phyloP scores from a whole-genome alignment of 2,888 invertebrate genomes.

The Stenurella melanura region DNA sequence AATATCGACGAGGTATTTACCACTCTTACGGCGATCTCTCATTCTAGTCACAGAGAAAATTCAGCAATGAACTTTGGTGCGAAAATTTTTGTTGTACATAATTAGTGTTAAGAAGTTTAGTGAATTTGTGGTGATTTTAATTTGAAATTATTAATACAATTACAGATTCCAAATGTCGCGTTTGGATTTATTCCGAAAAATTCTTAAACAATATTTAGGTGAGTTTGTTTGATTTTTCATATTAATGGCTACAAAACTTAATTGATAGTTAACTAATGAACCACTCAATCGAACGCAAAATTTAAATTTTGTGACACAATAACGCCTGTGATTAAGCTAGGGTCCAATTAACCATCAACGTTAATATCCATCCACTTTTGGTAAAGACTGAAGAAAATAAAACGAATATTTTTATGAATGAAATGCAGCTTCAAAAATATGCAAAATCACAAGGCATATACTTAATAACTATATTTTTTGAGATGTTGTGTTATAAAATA shows the following conservation, averaged over 20 bases:
- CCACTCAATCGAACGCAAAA: not conserved
- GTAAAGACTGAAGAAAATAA: not conserved
- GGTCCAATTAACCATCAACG: no score
- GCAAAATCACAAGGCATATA: not conserved
- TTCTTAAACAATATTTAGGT: constrained; percentile 30
- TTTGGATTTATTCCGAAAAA: constrained; percentile 25
- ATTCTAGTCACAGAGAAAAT: constrained; percentile 26
- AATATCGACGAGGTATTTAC: constrained; percentile 24
- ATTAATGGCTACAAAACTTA: constrained; percentile 12
- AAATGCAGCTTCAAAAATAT: not conserved
- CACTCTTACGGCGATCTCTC: constrained; percentile 7
- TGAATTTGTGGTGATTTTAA: constrained; percentile 26
- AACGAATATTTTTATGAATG: constrained; percentile 8
- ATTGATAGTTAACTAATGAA: not conserved
- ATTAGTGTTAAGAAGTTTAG: constrained; percentile 12
- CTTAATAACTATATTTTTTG: no score
- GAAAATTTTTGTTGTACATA: not conserved
- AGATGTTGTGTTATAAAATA: no score
- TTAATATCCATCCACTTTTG: no score
- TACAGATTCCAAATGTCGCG: constrained; percentile 29
- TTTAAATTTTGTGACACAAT: no score
- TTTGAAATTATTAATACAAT: not conserved
- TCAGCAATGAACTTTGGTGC: constrained; percentile 15
- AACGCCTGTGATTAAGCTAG: not conserved
- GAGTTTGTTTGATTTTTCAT: constrained; percentile 9